These are phyloP conservation scores for Chaetorhynchus papuensis DNA, from an alignment of 2,113 vertebrate genomes.

Conservation along the genomic window DNA sequence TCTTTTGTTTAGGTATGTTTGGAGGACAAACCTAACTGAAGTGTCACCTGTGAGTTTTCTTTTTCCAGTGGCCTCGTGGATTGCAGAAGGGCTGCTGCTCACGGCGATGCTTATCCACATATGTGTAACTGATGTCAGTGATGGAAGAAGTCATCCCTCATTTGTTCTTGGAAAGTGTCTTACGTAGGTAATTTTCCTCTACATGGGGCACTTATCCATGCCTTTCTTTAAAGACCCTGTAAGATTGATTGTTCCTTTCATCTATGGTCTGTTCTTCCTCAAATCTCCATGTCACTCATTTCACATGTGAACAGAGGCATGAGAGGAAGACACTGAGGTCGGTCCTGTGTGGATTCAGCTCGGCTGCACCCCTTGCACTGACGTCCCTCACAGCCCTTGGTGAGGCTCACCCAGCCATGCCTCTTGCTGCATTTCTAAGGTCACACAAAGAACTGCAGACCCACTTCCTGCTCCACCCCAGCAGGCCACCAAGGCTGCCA, in stretches of 20 bases:
- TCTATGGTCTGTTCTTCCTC: neutral
- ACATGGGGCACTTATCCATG: neutral
- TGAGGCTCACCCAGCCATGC: rapidly evolving
- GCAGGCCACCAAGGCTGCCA: neutral
- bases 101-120: neutral
- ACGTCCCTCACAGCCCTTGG: rapidly evolving
- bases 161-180: neutral
- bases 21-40: neutral
- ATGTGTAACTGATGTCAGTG: neutral
- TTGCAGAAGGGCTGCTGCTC: neutral
- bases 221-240: neutral
- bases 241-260: neutral
- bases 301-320: neutral
- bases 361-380: neutral
- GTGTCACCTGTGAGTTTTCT: neutral
- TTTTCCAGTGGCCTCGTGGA: neutral
- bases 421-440: neutral
- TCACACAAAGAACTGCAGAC: neutral
- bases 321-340: neutral
- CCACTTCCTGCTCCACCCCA: neutral
- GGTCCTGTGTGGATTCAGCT: neutral
- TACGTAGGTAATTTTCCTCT: neutral
- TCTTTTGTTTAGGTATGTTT: neutral
- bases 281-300: neutral
- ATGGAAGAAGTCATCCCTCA: neutral